These are phyloP conservation scores for Lagodon rhomboides DNA, from an alignment of 2,797 vertebrate species.

Conservation along the genomic window DNA sequence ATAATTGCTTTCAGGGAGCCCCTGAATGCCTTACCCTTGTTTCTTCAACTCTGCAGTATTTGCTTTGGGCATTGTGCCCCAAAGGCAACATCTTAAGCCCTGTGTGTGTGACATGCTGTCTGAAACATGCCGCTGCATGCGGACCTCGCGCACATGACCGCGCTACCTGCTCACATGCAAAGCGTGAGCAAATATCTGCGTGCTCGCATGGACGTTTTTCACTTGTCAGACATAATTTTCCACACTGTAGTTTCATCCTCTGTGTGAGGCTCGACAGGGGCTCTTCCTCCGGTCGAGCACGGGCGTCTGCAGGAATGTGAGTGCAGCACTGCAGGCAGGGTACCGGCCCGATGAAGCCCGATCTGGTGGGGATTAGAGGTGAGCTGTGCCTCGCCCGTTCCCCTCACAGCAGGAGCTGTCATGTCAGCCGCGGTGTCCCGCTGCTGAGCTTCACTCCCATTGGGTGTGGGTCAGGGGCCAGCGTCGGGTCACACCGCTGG, in stretches of 20 bases:
- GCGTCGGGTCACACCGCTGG: slow-evolving; percentile 67
- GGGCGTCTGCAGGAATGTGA: slow-evolving; percentile 59
- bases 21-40: slow-evolving; percentile 66
- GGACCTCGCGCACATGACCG: slow-evolving; percentile 23
- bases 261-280: slow-evolving; percentile 33
- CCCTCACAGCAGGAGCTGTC: slow-evolving; percentile 77
- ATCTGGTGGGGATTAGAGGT: slow-evolving; percentile 63
- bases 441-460: slow-evolving; percentile 64
- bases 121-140: slow-evolving; percentile 61
- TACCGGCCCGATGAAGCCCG: slow-evolving; percentile 39
- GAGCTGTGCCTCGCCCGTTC: slow-evolving; percentile 57
- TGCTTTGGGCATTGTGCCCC: slow-evolving; percentile 75
- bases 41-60: slow-evolving; percentile 70
- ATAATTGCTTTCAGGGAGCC: slow-evolving; percentile 80
- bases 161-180: slow-evolving; percentile 18
- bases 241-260: slow-evolving; percentile 3
- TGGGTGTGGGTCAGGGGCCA: slow-evolving; percentile 68
- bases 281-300: slow-evolving; percentile 49
- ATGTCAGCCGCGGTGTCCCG: slow-evolving; percentile 58
- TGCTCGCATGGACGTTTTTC: slow-evolving; percentile 35
- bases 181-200: slow-evolving; percentile 46
- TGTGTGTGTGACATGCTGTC: slow-evolving; percentile 41
- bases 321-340: slow-evolving; percentile 34
- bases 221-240: slow-evolving; percentile 31
- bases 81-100: slow-evolving; percentile 66